Evolutionary conservation across 2,113 vertebrate species (phyloP).

Genomic region (Chloropsis hardwickii): DNA sequence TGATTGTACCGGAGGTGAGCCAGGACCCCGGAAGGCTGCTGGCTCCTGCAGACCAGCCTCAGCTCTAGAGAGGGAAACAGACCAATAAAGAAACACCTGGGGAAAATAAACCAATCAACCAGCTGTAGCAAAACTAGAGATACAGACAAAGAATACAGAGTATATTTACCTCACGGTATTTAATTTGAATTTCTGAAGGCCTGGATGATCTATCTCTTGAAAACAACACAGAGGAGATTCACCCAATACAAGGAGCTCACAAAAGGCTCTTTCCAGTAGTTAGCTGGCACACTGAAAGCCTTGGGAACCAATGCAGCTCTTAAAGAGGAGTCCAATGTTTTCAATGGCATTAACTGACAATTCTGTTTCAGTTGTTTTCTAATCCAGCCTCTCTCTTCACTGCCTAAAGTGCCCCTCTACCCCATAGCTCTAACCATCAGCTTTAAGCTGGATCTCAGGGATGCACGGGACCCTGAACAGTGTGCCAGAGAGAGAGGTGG

Average conservation of each 20-base stretch:
- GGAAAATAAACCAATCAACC: background rate
- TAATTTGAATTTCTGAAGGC: conserved; percentile 7
- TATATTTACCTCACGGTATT: background rate
- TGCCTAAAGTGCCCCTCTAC: background rate
- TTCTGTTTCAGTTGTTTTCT: background rate
- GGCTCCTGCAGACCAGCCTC: background rate
- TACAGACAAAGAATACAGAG: background rate
- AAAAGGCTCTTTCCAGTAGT: background rate
- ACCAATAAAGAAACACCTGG: background rate
- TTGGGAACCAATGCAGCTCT: background rate
- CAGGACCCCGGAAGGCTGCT: conserved; percentile 11
- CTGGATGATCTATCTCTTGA: background rate
- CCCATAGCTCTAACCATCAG: background rate
- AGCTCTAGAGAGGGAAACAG: background rate
- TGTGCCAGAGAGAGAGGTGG: background rate
- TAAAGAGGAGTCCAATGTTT: background rate
- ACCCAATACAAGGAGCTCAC: background rate
- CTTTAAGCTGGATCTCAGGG: background rate
- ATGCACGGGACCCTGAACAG: background rate
- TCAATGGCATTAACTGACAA: background rate
- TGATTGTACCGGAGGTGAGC: conserved; percentile 49
- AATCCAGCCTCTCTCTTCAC: background rate
- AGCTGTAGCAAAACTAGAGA: background rate
- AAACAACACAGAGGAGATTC: background rate
- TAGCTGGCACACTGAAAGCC: background rate